phyloP scores from a whole-genome alignment of 2,113 vertebrate genomes.

The Anas platyrhynchos region DNA sequence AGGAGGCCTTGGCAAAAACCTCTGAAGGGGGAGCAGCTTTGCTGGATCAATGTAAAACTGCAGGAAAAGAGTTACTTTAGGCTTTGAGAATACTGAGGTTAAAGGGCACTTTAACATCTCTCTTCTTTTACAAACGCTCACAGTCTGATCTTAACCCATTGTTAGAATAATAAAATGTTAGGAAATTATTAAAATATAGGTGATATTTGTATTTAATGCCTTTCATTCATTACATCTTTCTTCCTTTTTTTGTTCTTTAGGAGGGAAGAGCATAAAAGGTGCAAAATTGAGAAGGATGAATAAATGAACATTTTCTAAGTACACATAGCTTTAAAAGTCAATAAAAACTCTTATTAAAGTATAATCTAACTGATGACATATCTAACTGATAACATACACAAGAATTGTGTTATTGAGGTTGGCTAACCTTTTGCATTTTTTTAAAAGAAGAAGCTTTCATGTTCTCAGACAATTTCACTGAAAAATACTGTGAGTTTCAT shows the following conservation, averaged over 20 bases:
- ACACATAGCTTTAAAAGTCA: neutral
- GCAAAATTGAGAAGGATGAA: neutral
- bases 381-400: neutral
- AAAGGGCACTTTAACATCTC: neutral
- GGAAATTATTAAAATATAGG: neutral
- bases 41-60: slow-evolving; percentile 98
- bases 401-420: neutral
- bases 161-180: neutral
- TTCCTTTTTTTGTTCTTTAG: neutral
- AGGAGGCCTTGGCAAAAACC: slow-evolving; percentile 94
- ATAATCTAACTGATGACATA: neutral
- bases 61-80: neutral
- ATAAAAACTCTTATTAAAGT: neutral
- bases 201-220: neutral
- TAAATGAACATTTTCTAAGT: neutral
- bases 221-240: neutral
- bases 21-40: slow-evolving; percentile 93
- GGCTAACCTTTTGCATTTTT: slow-evolving; percentile 93
- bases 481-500: slow-evolving; percentile 90
- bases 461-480: slow-evolving; percentile 96
- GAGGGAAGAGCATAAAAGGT: neutral
- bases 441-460: slow-evolving; percentile 98
- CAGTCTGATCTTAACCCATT: neutral
- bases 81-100: neutral
- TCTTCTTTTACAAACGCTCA: neutral